Conservation (phyloP, 2,797 vertebrate genomes). For the Sebastes vulpes region DNA sequence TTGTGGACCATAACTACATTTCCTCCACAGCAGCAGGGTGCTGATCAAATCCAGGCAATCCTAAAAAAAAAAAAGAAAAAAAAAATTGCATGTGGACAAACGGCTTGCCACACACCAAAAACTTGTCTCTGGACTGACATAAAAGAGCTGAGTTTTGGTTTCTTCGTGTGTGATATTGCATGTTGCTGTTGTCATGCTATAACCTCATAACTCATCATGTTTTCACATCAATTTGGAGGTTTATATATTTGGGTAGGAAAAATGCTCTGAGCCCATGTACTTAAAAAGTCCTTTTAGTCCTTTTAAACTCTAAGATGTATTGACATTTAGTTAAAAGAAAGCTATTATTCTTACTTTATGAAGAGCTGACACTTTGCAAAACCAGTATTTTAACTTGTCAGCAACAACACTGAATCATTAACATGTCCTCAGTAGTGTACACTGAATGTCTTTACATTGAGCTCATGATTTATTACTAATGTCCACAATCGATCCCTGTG, state of each 20-base stretch:
- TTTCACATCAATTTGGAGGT: constrained; percentile 13
- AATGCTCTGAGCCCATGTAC: not conserved
- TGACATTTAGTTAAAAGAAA: constrained; percentile 6
- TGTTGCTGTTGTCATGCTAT: constrained; percentile 21
- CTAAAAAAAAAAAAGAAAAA: not conserved
- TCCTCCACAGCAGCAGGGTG: not conserved
- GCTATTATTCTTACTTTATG: constrained; percentile 1
- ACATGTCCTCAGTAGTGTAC: not conserved
- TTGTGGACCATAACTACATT: not conserved
- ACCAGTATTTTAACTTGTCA: constrained; percentile 7
- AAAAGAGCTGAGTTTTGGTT: not conserved
- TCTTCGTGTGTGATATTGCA: constrained; percentile 10
- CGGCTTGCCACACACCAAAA: not conserved
- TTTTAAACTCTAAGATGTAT: not conserved
- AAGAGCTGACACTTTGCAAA: constrained; percentile 5
- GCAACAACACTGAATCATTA: not conserved
- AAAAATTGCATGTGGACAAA: not conserved
- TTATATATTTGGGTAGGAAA: constrained; percentile 1
- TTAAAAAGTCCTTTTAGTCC: not conserved
- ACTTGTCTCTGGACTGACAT: constrained; percentile 7
- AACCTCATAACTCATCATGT: constrained; percentile 38
- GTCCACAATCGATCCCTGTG: not conserved
- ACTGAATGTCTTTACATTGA: not conserved
- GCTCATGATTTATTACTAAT: not conserved
- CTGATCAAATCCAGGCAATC: not conserved